phyloP scores from a whole-genome alignment of 1,140 invertebrate genomes.

The Lasioglossum baleicum region DNA sequence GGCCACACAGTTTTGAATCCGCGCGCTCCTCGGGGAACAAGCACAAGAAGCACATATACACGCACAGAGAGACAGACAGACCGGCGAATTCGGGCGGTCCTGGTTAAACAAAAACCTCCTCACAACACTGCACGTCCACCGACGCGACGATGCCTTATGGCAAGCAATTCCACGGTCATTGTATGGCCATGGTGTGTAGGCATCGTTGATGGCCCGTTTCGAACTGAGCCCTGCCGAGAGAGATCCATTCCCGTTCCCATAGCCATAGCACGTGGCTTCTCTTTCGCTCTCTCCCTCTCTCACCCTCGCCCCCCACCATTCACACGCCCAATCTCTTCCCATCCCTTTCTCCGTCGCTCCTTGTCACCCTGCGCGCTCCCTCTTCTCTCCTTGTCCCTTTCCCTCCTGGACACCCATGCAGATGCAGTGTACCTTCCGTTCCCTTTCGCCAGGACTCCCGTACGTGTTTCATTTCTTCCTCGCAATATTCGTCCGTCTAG shows the following conservation, averaged over 20 bases:
- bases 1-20: neutral
- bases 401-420: constrained; percentile 15
- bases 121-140: constrained; percentile 36
- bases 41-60: neutral
- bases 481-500: constrained; percentile 33
- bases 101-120: constrained; percentile 27
- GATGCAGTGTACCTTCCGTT: constrained; percentile 7
- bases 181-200: constrained; percentile 75
- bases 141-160: constrained; percentile 60
- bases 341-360: constrained; percentile 13
- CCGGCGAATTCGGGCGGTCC: neutral
- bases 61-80: neutral
- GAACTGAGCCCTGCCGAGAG: constrained; percentile 72
- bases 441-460: constrained; percentile 8
- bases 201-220: constrained; percentile 76
- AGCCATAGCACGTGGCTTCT: constrained; percentile 77
- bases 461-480: constrained; percentile 28
- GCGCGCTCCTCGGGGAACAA: neutral
- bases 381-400: neutral
- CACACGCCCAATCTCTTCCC: constrained; percentile 19
- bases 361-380: constrained; percentile 11
- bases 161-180: constrained; percentile 61
- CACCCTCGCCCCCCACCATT: constrained; percentile 27
- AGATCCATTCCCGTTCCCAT: constrained; percentile 76
- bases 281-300: constrained; percentile 53